Conservation (phyloP, 2,888 invertebrate genomes). For the Euplexia lucipara region DNA sequence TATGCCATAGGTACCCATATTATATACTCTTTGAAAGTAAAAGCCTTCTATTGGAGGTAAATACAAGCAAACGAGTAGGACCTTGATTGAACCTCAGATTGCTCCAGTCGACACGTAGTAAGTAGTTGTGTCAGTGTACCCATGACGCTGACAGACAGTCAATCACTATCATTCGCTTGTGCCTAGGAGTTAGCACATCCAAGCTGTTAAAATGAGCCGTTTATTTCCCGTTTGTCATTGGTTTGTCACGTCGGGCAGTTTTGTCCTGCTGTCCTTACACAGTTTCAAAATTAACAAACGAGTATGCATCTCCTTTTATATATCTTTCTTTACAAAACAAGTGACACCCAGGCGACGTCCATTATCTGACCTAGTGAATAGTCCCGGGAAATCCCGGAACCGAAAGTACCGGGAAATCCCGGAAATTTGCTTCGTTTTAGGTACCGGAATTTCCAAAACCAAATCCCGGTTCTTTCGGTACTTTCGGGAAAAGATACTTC, state of each 20-base stretch:
- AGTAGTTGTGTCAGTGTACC: neutral
- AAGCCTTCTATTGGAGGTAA: neutral
- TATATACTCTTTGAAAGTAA: neutral
- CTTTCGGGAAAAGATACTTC: too few relatives aligned
- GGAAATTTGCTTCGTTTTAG: too few relatives aligned
- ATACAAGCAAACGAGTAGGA: neutral
- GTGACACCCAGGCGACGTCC: neutral
- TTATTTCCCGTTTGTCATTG: constrained; percentile 58
- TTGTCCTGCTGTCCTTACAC: neutral
- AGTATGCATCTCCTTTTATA: neutral
- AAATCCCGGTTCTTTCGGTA: too few relatives aligned
- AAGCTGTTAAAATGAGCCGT: constrained; percentile 41
- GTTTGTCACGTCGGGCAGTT: constrained; percentile 22
- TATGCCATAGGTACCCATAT: too few relatives aligned
- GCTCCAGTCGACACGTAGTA: neutral
- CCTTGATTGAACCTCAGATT: too few relatives aligned
- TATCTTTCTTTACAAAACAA: constrained; percentile 6
- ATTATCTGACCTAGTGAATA: too few relatives aligned
- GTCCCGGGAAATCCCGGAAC: too few relatives aligned
- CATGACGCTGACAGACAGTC: constrained; percentile 7
- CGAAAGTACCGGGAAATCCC: too few relatives aligned
- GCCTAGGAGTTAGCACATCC: constrained; percentile 22
- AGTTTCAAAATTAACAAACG: neutral
- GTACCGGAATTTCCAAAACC: too few relatives aligned
- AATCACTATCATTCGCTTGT: constrained; percentile 21